phyloP scores from a whole-genome alignment of 2,888 invertebrate genomes.

The Meiosimyza platycephala region DNA sequence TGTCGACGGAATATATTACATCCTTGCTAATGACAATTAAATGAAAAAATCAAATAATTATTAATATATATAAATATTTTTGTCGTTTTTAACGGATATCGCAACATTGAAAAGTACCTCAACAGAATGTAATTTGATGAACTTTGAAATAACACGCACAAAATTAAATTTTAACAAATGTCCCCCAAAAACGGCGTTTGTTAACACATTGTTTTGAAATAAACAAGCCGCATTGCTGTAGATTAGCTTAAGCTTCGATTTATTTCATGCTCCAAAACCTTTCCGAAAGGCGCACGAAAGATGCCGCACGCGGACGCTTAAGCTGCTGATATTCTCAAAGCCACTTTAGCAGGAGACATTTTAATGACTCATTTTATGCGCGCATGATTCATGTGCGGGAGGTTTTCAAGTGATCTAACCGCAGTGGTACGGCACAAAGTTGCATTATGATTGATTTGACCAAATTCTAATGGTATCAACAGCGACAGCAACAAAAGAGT shows the following conservation, averaged over 20 bases:
- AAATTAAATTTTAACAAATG: no score
- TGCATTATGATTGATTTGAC: constrained; percentile 25
- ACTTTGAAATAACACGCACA: no score
- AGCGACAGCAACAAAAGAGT: background rate
- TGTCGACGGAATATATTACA: no score
- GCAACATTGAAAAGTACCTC: no score
- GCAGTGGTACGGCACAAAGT: background rate
- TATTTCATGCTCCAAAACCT: background rate
- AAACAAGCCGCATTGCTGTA: no score
- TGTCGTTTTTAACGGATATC: no score
- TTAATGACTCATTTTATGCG: constrained; percentile 34
- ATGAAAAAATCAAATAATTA: no score
- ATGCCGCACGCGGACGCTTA: background rate
- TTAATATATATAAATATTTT: no score
- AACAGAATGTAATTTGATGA: no score
- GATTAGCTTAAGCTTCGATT: background rate
- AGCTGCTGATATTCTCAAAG: background rate
- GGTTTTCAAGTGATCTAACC: background rate
- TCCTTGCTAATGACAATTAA: no score
- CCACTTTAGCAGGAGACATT: constrained; percentile 9
- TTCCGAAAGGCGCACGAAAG: background rate
- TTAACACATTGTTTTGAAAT: no score
- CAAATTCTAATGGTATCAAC: constrained; percentile 33
- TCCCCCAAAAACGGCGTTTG: no score
- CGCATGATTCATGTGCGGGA: constrained; percentile 18